These are phyloP conservation scores for Scaptomyza polygonia DNA, from an alignment of 2,888 invertebrate species.

Conservation along the genomic window DNA sequence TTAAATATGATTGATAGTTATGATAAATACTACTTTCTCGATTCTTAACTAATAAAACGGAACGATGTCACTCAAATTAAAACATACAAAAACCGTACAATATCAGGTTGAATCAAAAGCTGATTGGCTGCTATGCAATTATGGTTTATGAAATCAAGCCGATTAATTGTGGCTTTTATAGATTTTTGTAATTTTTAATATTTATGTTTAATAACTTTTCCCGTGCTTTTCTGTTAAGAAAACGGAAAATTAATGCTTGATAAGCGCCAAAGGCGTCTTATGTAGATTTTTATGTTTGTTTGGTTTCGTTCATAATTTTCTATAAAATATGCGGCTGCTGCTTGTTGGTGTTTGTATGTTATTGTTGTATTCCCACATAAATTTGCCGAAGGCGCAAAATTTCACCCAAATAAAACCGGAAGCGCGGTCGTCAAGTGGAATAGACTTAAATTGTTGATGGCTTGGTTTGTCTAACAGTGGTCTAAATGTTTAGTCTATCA, in stretches of 20 bases:
- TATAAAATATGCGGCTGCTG: constrained; percentile 66
- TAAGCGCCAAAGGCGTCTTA: constrained; percentile 62
- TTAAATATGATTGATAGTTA: not conserved
- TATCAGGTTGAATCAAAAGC: constrained; percentile 53
- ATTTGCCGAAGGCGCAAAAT: constrained; percentile 77
- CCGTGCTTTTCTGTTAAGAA: constrained; percentile 37
- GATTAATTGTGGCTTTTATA: constrained; percentile 67
- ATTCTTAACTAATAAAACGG: constrained; percentile 11
- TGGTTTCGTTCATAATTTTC: constrained; percentile 68
- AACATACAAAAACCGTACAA: constrained; percentile 24
- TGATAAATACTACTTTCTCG: constrained; percentile 3
- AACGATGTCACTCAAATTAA: constrained; percentile 42
- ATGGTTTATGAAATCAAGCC: constrained; percentile 46
- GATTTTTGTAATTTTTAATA: constrained; percentile 61
- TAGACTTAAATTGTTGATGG: constrained; percentile 55
- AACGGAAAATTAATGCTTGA: constrained; percentile 42
- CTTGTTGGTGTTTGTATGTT: constrained; percentile 16
- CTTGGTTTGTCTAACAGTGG: constrained; percentile 24
- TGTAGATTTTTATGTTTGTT: constrained; percentile 65
- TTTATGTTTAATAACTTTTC: constrained; percentile 61
- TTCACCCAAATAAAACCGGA: constrained; percentile 80
- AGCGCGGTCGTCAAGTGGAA: constrained; percentile 74
- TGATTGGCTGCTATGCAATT: constrained; percentile 46
- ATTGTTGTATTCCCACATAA: constrained; percentile 73
- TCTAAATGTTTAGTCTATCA: constrained; percentile 56